Base-by-base conservation (phyloP, 2,888 invertebrate species). In the Macrophya alboannulata region DNA sequence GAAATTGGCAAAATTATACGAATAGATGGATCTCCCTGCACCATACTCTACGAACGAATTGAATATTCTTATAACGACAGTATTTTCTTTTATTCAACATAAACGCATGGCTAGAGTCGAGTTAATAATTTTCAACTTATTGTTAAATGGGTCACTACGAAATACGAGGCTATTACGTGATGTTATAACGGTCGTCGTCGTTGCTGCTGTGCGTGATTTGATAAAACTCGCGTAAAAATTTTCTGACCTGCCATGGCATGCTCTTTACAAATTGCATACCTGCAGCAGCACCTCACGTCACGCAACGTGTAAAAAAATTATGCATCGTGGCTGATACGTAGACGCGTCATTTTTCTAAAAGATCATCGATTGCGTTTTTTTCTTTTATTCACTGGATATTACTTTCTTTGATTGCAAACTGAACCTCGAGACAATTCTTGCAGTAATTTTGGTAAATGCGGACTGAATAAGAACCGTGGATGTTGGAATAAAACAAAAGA, bases 161-260 rank as follows among this genome's bases (percentile, higher is more conserved):
- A 83, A 83, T 62, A 83, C 48, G 48, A 68, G 43, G 31, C 17
- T 83, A 59, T 83, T 83, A 17, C 83, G 68, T 83, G 83, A 83
- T 83, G 68, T 48, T 45, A 68, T 71, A 68, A 48, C 48, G 68
- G 68, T 5, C 55, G n/a, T n/a, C n/a, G n/a, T n/a, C 17, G 68
- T 45, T 74, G 87, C 87, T 88, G 87, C 87, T 88, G 87, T 89
- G 91, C 91, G 91, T 91, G 91, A 85, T 87, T 87, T 90, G 91
- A 91, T 91, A 91, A 91, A 89, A 88, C 48, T 68, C 68, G 31
- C 83, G 51, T 83, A 31, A 71, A 81, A 83, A 83, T 83, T 45
- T 31, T 83, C 71, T 51, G 4, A 65, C 43, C 62, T 81, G 43
- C 43, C 81, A 81, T n/a, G n/a, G n/a, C n/a, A n/a, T n/a, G 62